A percentile compares a stretch with the other conserved stretches of the same genome.
phyloP scores from a whole-genome alignment of 53 echinoderm and acorn worm species.

The Stichopus horrens region DNA sequence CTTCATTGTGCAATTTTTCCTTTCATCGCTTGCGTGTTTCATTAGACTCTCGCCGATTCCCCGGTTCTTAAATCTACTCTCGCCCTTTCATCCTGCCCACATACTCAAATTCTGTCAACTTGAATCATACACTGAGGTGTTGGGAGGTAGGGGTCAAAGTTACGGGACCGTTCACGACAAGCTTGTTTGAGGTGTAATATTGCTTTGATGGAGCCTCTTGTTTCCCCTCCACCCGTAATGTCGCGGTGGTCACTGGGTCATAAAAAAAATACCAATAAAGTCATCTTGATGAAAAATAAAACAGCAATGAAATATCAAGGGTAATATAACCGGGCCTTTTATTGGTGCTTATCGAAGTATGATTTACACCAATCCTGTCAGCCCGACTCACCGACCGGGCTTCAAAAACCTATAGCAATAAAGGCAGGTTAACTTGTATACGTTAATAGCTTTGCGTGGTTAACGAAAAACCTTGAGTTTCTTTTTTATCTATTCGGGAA shows the following conservation, averaged over 20 bases:
- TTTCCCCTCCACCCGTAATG: neutral
- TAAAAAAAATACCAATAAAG: conserved; percentile 14
- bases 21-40: no score
- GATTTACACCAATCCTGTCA: conserved; percentile 20
- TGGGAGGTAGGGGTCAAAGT: no score
- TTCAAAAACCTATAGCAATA: neutral
- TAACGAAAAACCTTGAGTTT: neutral
- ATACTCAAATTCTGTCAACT: no score
- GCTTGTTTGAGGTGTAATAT: no score
- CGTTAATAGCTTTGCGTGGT: conserved; percentile 24
- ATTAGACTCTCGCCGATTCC: no score
- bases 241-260: neutral
- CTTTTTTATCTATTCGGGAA: conserved; percentile 1
- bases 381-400: neutral
- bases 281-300: conserved; percentile 38
- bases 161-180: no score
- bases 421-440: conserved; percentile 1
- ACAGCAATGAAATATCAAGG: conserved; percentile 20
- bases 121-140: no score
- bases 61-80: no score
- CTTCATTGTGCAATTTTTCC: no score
- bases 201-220: no score
- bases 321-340: neutral
- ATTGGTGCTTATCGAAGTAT: neutral
- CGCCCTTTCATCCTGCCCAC: no score